These are phyloP conservation scores for Ageneiosus marmoratus DNA, from an alignment of 2,113 vertebrate species.

Conservation along the genomic window DNA sequence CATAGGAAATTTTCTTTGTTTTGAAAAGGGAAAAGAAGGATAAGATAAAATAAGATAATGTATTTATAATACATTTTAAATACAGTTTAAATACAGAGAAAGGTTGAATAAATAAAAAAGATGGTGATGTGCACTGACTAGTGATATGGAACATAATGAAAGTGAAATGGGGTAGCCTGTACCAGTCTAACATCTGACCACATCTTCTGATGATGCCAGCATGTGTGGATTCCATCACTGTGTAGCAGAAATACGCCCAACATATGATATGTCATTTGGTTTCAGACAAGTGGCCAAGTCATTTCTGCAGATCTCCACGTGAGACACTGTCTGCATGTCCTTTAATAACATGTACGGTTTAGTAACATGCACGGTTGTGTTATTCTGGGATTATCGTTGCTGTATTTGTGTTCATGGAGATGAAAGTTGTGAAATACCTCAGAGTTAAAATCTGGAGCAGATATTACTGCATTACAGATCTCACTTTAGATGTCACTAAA, in stretches of 20 bases:
- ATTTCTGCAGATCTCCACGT: slow-evolving; percentile 20
- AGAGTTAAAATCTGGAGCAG: slow-evolving; percentile 5
- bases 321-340: slow-evolving; percentile 9
- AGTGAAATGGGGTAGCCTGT: slow-evolving; percentile 59
- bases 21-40: slow-evolving; percentile 55
- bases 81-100: too few relatives aligned
- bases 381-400: slow-evolving; percentile 47
- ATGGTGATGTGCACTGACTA: too few relatives aligned
- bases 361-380: slow-evolving; percentile 54
- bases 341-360: slow-evolving; percentile 27
- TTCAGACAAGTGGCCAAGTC: slow-evolving; percentile 44
- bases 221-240: slow-evolving; percentile 69
- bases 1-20: slow-evolving; percentile 57
- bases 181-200: slow-evolving; percentile 65
- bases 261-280: slow-evolving; percentile 64
- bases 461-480: slow-evolving; percentile 10
- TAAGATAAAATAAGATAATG: too few relatives aligned
- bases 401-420: slow-evolving; percentile 46
- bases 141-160: too few relatives aligned
- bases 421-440: slow-evolving; percentile 25
- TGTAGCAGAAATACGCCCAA: slow-evolving; percentile 71
- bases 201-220: slow-evolving; percentile 67
- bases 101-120: too few relatives aligned
- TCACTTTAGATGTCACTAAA: not conserved
- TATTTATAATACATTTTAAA: too few relatives aligned